phyloP scores from a whole-genome alignment of 2,797 vertebrate genomes.

The Bovichtus variegatus region DNA sequence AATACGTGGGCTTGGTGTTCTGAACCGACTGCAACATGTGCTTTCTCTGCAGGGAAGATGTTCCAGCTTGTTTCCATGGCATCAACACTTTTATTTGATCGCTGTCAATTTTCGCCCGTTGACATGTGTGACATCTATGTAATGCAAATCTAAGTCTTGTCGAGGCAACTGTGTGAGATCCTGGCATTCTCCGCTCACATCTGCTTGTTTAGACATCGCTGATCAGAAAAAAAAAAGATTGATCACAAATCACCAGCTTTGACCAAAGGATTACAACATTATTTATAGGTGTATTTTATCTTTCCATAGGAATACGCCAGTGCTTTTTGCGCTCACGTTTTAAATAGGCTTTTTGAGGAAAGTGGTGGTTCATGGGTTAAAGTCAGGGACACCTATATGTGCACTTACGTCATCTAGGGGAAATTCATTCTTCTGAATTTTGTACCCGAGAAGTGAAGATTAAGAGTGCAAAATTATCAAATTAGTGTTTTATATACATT shows the following conservation, averaged over 20 bases:
- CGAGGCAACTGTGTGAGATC: constrained; percentile 15
- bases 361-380: not conserved
- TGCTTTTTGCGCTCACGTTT: not conserved
- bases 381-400: not conserved
- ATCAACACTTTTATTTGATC: constrained; percentile 14
- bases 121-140: constrained; percentile 17
- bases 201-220: not conserved
- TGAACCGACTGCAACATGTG: not conserved
- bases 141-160: constrained; percentile 24
- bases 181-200: not conserved
- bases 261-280: not conserved
- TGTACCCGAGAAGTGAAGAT: not conserved
- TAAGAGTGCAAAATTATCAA: not conserved
- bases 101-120: not conserved
- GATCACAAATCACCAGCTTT: not conserved
- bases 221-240: not conserved
- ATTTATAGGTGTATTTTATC: not conserved
- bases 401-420: not conserved
- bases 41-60: not conserved
- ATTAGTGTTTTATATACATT: too few species aligned
- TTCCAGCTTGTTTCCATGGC: constrained; percentile 22
- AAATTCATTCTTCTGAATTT: not conserved
- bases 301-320: not conserved
- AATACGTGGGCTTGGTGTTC: not conserved
- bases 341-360: not conserved